Evolutionary conservation across 92 coral and sea anemone species (phyloP), one percentile per base, ranked within the genome.

Genomic region (Zoanthus sociatus): DNA sequence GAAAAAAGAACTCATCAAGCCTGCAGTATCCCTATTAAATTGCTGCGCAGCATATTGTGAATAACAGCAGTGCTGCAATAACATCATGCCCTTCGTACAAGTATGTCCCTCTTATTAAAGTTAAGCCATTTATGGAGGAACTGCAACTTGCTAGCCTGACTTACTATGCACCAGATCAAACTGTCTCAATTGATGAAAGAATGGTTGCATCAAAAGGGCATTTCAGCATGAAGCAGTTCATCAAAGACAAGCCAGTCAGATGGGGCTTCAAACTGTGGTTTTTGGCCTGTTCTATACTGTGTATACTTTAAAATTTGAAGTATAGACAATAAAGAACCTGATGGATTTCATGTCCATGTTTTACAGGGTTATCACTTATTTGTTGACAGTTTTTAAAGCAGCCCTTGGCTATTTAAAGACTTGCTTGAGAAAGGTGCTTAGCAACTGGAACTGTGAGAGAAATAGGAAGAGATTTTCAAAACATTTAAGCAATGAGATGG

Each of bases 241-340:
- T 88, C 55, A 76, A 78, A 7, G 88, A 75, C 31, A 91, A 91
- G 37, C 84, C 91, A 13, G 73, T 48, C 47, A 77, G 76, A 31
- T 91, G 83, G 83, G 94, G 94, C 9, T 76, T 91, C 67, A 88
- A 88, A 58, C 69, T 85, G 71, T 91, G 66, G 20, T 75, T 82
- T 26, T 26, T 83, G 9, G 83, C 88, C 4, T 90, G 82, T 58
- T 86, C 92, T 26, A 73, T 26, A 73, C 89, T 64, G 91, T 89
- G 1, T 91, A 77, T 69, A 55, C 78, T 63, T 50, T 74, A 30
- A 69, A 88, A n/a, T 91, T 78, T 51, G 46, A 88, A 16, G 58
- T 91, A 10, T 88, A 91, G 51, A 77, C 89, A 9, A 77, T 89
- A 13, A 58, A 75, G 44, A 89, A 91, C 67, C 67, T 60, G 15